Base-by-base conservation (phyloP, 2,888 invertebrate species). In the Drosophila incognita region DNA sequence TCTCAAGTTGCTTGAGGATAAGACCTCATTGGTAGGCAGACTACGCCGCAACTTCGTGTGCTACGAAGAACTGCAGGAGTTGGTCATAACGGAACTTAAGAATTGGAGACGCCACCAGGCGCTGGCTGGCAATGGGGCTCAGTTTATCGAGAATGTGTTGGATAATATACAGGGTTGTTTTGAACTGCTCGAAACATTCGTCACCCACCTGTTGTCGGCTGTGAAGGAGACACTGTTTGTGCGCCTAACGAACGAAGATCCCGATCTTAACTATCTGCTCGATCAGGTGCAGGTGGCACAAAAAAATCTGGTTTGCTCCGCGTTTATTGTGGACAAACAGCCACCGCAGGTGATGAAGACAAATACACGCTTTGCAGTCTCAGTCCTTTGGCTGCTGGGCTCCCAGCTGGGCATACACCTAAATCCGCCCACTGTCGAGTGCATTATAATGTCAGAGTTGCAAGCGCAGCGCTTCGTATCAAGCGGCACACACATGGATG, bases 321-420 rank as follows among this genome's bases (percentile, higher is more conserved):
- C 99, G 0, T 99, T 99, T 92, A 98, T 99, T 63, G 98, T 99
- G 51, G 99, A 99, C 92, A 98, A 98, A 86, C 99, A 99, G 90
- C 99, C 99, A 7, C 99, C 99, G 0, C 99, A 99, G 93, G 99
- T 99, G 1, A 97, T 99, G 97, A 99, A 99, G 94, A 99, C 98
- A 0, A 98, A 99, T 91, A 98, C 99, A 1, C 95, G 98, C 72
- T 99, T 99, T 94, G 97, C 98, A 31, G 97, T 99, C 31, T 98
- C 98, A 0, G 98, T 99, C 0, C 95, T 99, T 29, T 94, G 99
- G 86, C 93, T 99, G 51, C 98, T 99, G 5, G 99, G 99, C 5
- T 97, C 98, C 2, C 97, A 98, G 92, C 94, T 99, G 18, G 99
- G 98, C 91, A 97, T 99, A 10, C 96, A 98, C 92, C 97, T 98